Percentiles rank a stretch among this genome's conserved stretches.
Conservation (phyloP, 1,140 invertebrate genomes). For the Drosophila biarmipes region DNA sequence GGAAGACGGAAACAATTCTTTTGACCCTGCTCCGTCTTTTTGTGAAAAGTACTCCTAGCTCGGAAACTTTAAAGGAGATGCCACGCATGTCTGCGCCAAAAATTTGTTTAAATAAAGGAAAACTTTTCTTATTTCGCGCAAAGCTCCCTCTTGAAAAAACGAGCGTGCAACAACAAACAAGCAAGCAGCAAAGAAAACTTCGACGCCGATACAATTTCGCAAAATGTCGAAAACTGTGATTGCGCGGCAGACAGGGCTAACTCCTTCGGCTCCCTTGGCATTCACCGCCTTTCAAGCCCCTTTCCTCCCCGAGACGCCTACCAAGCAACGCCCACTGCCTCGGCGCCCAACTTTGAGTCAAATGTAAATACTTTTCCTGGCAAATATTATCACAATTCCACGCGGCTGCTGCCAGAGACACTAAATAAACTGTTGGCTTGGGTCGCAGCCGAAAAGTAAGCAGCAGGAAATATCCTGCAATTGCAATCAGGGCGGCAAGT, state of each 20-base stretch:
- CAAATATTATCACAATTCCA: slow-evolving; percentile 79
- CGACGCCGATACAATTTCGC: slow-evolving; percentile 79
- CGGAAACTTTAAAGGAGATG: slow-evolving; percentile 61
- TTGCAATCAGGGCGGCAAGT: slow-evolving; percentile 41
- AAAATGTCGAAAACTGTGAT: slow-evolving; percentile 82
- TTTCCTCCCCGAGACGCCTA: neutral
- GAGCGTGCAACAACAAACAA: slow-evolving; percentile 56
- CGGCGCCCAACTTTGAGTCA: slow-evolving; percentile 66
- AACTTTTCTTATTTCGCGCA: slow-evolving; percentile 79
- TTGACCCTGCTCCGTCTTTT: slow-evolving; percentile 1
- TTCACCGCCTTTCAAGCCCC: neutral
- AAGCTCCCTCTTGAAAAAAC: slow-evolving; percentile 29
- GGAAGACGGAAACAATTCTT: neutral
- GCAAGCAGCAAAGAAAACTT: slow-evolving; percentile 74
- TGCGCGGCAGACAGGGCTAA: slow-evolving; percentile 36
- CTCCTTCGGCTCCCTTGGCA: slow-evolving; percentile 1
- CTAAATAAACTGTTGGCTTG: slow-evolving; percentile 61
- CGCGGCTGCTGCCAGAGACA: slow-evolving; percentile 70
- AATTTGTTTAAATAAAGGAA: slow-evolving; percentile 78
- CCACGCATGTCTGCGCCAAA: slow-evolving; percentile 54
- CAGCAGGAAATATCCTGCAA: slow-evolving; percentile 47
- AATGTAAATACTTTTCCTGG: slow-evolving; percentile 78
- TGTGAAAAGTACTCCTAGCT: slow-evolving; percentile 7
- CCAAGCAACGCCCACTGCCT: slow-evolving; percentile 13
- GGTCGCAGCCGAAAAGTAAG: slow-evolving; percentile 16